Evolutionary conservation across 2,113 vertebrate species (phyloP), one percentile per base, ranked within the genome.

Genomic region (Ictidomys tridecemlineatus): DNA sequence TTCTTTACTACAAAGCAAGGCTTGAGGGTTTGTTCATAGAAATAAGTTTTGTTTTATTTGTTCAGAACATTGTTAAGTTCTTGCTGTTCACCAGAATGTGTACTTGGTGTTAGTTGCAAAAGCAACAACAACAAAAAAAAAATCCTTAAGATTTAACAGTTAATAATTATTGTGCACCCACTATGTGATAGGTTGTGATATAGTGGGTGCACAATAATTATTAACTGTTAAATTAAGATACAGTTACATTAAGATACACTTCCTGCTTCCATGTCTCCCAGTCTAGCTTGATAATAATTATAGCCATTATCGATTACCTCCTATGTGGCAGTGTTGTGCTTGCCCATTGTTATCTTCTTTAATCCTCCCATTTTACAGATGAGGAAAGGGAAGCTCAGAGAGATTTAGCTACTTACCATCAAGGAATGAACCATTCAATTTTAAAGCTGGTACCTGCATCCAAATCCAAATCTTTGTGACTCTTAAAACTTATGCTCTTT

Each of bases 1-100:
- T 99, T 99, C 94, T 98, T 99, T 69, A 99, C 99, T 39, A 98
- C 99, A 97, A 98, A 99, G 51, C 99, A 99, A 85, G 99, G 93
- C 94, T 98, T 99, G 28, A 99, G 99, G 99, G 99, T 99, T 97
- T 91, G 98, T 97, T 91, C 32, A 85, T 70, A 85, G 58, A 96
- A 89, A 86, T 85, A 82, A 65, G 42, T 94, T 95, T 92, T 90
- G 42, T 87, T 96, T 93, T 30, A 8, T 84, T 95, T 95, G n/a
- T 83, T 92, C 4, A 84, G 58, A 72, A 85, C 13, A 32, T 87
- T 77, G 69, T 84, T 65, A 79, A 96, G 34, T 56, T 82, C 32
- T 77, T 95, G 17, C 77, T 90, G 6, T 69, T 8, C 63, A 48
- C 42, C 13, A 83, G 48, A 93, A 84, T 74, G 9, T 74, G 26